These are phyloP conservation scores for Cephus pulcher DNA, from an alignment of 2,888 invertebrate species.

Conservation along the genomic window DNA sequence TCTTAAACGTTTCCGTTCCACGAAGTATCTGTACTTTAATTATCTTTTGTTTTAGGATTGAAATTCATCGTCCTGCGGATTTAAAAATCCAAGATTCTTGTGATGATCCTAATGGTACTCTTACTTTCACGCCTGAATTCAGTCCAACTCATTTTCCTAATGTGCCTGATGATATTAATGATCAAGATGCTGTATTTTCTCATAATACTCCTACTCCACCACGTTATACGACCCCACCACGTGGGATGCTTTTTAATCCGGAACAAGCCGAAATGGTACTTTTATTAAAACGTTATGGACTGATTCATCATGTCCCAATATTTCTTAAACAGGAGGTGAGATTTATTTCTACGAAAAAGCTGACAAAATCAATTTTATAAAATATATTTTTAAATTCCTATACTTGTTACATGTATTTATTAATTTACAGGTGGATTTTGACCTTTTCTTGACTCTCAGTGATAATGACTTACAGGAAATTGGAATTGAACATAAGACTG, in stretches of 20 bases:
- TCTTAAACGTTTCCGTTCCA: no score
- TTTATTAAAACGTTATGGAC: constrained; percentile 47
- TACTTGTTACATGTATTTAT: background rate
- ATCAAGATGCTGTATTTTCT: constrained; percentile 50
- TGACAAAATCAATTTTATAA: background rate
- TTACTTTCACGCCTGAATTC: constrained; percentile 51
- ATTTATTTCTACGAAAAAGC: constrained; percentile 11
- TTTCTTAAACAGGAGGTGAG: constrained; percentile 60
- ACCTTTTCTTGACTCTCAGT: constrained; percentile 54
- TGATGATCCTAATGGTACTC: constrained; percentile 35
- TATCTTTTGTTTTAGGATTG: no score
- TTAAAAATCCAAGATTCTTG: constrained; percentile 26
- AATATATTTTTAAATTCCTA: constrained; percentile 1
- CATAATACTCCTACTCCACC: constrained; percentile 56
- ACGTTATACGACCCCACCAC: constrained; percentile 52
- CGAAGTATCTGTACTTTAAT: no score
- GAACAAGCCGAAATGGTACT: constrained; percentile 46
- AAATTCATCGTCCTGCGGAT: constrained; percentile 38
- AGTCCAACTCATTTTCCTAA: constrained; percentile 51
- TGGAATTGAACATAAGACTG: constrained; percentile 49
- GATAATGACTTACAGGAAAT: constrained; percentile 57
- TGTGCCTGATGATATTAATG: constrained; percentile 45
- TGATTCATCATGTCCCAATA: constrained; percentile 45
- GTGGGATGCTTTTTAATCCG: constrained; percentile 46
- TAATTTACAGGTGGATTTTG: constrained; percentile 53